Evolutionary conservation across 2,888 invertebrate species (phyloP), one percentile per base, ranked within the genome.

Genomic region (Hyposoter didymator): DNA sequence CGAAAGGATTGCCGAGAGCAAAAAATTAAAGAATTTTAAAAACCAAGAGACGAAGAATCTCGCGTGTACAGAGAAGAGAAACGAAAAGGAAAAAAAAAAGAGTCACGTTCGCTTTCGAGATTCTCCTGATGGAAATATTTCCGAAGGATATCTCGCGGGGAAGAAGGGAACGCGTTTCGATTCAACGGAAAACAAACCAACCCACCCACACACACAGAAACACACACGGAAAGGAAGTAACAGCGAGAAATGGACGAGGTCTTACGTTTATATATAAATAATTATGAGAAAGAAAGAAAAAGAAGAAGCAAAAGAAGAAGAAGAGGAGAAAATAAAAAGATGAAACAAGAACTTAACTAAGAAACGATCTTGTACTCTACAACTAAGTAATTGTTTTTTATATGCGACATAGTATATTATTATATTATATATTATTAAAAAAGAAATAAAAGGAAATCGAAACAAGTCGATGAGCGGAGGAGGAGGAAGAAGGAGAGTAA

Each of bases 381-480:
- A 78, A 90, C 89, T 93, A 93, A 92, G 92, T 92, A 92, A 93
- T 92, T 92, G 93, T 93, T 93, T 93, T 92, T 93, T 93, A 93
- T 91, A 93, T 92, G 92, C 92, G 90, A 92, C 89, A 92, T 92
- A 93, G 91, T 92, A 91, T 93, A 93, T 93, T 91, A 91, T 90
- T 91, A 91, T 90, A 91, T 92, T 92, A 91, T 90, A 90, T 88
- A 92, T 91, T 90, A 91, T 88, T 88, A 88, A 89, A 89, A 84
- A 89, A 87, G 73, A 83, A 87, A 78, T 5, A 49, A n/a, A 32
- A 43, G 64, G 43, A 43, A 52, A 73, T 17, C 12, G 55, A 74
- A 80, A 84, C 72, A 87, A 35, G 64, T 64, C 76, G 78, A 78
- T 39, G 19, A 39, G 22, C 43, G 66, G 78, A 72, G 7, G 62